Evolutionary conservation across 2,888 invertebrate species (phyloP), one percentile per base, ranked within the genome.

Genomic region (Ornithoptera priamus): DNA sequence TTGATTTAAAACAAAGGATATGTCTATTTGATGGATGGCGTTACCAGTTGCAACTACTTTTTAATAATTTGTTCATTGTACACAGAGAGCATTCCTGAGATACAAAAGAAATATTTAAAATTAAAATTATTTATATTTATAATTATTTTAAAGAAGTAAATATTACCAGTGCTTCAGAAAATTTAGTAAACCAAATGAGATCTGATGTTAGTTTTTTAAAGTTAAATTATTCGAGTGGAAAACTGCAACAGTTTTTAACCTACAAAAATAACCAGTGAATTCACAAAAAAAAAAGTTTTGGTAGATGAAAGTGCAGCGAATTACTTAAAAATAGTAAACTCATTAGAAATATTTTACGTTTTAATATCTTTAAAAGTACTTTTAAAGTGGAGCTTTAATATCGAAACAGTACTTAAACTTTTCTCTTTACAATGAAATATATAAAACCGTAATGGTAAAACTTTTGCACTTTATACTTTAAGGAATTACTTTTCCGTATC

Each of bases 401-500:
- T 65, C 57, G 57, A n/a, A 57, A 42, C 58, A 65, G 39, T 39
- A 22, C 36, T 57, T 42, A 42, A 65, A 65, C 39, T 39, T 65
- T 58, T 65, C 57, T 24, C 58, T 57, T 58, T 42, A 42, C 58
- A 65, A 18, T 58, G 22, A 39, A 39, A 20, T 39, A 65, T 57
- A 57, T 65, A 65, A 62, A 62, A 46, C 20, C 20, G 62, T 62
- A 62, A 62, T 62, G 62, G 10, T 62, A 22, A 62, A 62, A 62
- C 62, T 62, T 62, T 62, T 39, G 46, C 62, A 62, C 42, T 42
- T 62, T 39, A 62, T 42, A 62, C 42, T 62, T 62, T 15, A 39
- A 62, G 22, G 22, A 10, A 42, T 58, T 58, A 58, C 57, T 58
- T 22, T 53, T 53, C 53, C 53, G 53, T 53, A 53, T 53, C 53